Base-by-base conservation (phyloP, 2,113 vertebrate species). In the Sinocyclocheilus anophthalmus region DNA sequence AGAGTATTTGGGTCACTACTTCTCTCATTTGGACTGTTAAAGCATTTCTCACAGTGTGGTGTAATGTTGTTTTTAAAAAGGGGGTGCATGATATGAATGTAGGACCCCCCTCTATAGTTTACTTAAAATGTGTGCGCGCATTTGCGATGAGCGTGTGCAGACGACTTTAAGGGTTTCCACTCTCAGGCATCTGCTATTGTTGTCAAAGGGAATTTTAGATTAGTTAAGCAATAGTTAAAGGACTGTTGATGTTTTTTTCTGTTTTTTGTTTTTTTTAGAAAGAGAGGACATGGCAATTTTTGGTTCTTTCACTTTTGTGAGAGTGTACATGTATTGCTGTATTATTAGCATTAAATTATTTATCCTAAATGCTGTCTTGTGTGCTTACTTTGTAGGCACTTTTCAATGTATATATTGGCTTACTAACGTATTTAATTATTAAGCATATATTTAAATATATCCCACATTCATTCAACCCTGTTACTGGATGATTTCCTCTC, bases 301-400 rank as follows among this genome's bases (percentile, higher is more conserved):
- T 87, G n/a, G 88, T 87, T 89, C 86, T 88, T 59, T 81, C 86
- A 87, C 85, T 78, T 90, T 89, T 86, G 79, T 90, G 87, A 91
- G 86, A 90, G 90, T 91, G 88, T 85, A 90, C 87, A 91, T 89
- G 84, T 92, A 92, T 89, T 72, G 81, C 89, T 81, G 76, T 88
- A 91, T 87, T 91, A 92, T 92, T 88, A 88, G 85, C 85, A 94
- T 93, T 94, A 94, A 94, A 94, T 92, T 92, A 93, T 94, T 93
- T 92, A 93, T 93, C 90, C 88, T 87, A 50, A 26, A 77, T 30
- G 4, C 45, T 37, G 16, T 33, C 20, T 37, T 12, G 59, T 87
- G 42, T 88, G 72, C 22, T 63, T 85, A 45, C 42, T 84, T 30
- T 85, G 20, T 12, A 75, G 22, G 11, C 12, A 45, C 72, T 76